A percentile compares a stretch with the other conserved stretches of the same genome.
phyloP scores from a whole-genome alignment of 2,888 invertebrate species.

The Drosophila gaucha region DNA sequence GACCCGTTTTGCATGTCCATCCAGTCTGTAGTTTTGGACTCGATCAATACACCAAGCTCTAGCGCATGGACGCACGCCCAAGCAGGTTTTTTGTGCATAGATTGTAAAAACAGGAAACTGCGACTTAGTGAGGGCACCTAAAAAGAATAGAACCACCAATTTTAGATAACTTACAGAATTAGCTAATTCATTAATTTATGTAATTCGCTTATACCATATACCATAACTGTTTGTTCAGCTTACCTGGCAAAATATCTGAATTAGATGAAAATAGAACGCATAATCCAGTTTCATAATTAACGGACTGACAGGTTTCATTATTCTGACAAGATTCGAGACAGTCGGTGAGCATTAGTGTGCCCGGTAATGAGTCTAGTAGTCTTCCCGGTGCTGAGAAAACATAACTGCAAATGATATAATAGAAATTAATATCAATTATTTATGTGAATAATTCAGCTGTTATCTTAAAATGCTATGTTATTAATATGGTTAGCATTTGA shows the following conservation, averaged over 20 bases:
- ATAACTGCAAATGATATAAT: conserved; percentile 86
- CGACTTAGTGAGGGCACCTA: conserved; percentile 95
- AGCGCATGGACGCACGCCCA: conserved; percentile 94
- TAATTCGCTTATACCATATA: too few species aligned
- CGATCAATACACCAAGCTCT: conserved; percentile 97
- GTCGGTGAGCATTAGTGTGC: conserved; percentile 96
- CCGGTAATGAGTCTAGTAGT: conserved; percentile 94
- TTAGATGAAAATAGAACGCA: conserved; percentile 96
- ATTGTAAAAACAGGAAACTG: conserved; percentile 98
- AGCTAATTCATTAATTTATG: too few species aligned
- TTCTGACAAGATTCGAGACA: conserved; percentile 96
- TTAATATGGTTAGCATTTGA: too few species aligned
- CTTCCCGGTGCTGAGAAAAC: conserved; percentile 96
- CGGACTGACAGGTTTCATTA: conserved; percentile 95
- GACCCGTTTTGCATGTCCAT: conserved; percentile 90
- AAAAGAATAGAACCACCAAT: too few species aligned
- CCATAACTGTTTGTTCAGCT: too few species aligned
- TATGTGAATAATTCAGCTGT: too few species aligned
- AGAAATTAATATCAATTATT: too few species aligned
- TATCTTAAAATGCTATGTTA: too few species aligned
- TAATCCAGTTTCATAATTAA: conserved; percentile 97
- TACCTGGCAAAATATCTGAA: conserved; percentile 94
- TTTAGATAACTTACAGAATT: neutral
- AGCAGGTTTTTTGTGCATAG: conserved; percentile 96
- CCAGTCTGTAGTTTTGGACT: conserved; percentile 93